Conservation (phyloP, 1,140 invertebrate species). For the Calephelis nemesis region DNA sequence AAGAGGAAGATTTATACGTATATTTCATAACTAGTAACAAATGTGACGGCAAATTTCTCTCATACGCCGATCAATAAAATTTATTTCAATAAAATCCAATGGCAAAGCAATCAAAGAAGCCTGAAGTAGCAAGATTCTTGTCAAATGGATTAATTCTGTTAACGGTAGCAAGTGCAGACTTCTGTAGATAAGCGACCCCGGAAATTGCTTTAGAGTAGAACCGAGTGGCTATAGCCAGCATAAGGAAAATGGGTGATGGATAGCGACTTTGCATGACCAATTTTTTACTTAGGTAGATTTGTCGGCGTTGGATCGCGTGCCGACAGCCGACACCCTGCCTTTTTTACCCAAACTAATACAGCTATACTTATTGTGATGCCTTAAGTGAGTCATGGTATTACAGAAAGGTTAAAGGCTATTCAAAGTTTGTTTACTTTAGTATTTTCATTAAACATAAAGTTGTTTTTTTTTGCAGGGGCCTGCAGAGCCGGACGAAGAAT, state of each 20-base stretch:
- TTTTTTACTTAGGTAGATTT: constrained; percentile 66
- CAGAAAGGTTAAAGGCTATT: constrained; percentile 12
- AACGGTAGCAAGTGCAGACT: constrained; percentile 60
- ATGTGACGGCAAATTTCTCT: too few relatives aligned
- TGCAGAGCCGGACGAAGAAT: too few relatives aligned
- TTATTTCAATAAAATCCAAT: constrained; percentile 15
- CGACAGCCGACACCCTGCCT: constrained; percentile 36
- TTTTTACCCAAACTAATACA: constrained; percentile 44
- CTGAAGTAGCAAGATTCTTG: constrained; percentile 46
- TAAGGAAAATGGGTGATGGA: constrained; percentile 68
- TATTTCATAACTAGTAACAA: too few relatives aligned
- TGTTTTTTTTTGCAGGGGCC: too few relatives aligned
- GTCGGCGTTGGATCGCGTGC: constrained; percentile 47
- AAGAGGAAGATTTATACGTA: too few relatives aligned
- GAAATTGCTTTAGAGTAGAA: constrained; percentile 74
- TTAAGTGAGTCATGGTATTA: constrained; percentile 44
- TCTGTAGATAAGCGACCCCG: constrained; percentile 65
- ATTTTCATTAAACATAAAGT: too few relatives aligned
- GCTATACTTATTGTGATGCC: constrained; percentile 51
- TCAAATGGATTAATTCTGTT: constrained; percentile 70
- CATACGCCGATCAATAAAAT: too few relatives aligned
- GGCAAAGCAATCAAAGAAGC: constrained; percentile 27
- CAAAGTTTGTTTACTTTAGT: background rate
- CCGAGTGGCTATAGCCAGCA: constrained; percentile 58
- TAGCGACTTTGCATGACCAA: constrained; percentile 68